Conservation (phyloP, 2,888 invertebrate genomes). For the Drosophila nigritarsus region DNA sequence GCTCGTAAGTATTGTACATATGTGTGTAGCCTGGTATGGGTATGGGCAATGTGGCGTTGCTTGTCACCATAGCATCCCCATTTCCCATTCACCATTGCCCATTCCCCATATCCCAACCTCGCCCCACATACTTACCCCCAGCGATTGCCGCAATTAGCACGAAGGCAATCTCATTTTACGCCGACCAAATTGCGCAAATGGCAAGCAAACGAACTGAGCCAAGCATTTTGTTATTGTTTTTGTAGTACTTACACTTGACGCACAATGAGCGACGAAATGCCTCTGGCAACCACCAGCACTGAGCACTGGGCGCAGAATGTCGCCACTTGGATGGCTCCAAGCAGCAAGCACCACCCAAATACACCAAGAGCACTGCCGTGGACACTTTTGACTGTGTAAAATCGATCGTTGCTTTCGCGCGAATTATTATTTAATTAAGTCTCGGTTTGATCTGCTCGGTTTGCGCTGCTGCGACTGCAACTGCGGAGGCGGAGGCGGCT, state of each 20-base stretch:
- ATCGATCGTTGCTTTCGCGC: conserved; percentile 47
- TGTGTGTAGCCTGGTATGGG: conserved; percentile 25
- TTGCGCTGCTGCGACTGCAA: conserved; percentile 1
- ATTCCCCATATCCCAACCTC: conserved; percentile 12
- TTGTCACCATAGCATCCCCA: conserved; percentile 65
- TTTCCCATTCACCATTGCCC: conserved; percentile 11
- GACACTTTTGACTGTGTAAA: conserved; percentile 27
- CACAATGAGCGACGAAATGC: conserved; percentile 48
- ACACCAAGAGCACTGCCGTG: conserved; percentile 16
- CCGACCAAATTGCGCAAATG: conserved; percentile 76
- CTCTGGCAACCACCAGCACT: conserved; percentile 40
- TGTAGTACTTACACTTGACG: conserved; percentile 69
- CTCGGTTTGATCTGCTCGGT: conserved; percentile 25
- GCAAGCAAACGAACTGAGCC: conserved; percentile 61
- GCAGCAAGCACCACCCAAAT: conserved; percentile 14
- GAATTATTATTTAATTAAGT: conserved; percentile 61
- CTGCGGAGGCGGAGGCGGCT: conserved; percentile 16
- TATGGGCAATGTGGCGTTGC: conserved; percentile 44
- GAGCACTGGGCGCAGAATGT: conserved; percentile 26
- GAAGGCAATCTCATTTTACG: conserved; percentile 80
- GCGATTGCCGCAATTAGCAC: conserved; percentile 73
- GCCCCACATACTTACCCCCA: conserved; percentile 48
- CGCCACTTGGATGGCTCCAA: conserved; percentile 39
- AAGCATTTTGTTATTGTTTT: conserved; percentile 37
- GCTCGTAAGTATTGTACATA: conserved; percentile 6